phyloP scores from a whole-genome alignment of 2,888 invertebrate species.

The Psylliodes chrysocephalus region DNA sequence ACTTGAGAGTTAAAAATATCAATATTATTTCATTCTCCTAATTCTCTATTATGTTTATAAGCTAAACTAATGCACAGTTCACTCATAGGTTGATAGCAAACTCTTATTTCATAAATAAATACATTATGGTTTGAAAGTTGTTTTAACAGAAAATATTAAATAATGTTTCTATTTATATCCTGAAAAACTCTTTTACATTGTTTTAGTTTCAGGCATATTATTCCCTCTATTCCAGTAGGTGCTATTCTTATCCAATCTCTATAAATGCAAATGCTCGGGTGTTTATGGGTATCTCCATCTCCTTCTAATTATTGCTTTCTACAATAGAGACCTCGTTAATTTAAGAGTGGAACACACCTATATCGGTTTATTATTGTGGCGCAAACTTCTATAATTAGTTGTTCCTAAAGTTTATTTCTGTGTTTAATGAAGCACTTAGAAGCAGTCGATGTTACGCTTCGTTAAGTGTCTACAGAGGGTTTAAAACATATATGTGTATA shows the following conservation, averaged over 20 bases:
- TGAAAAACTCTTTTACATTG: too few relatives aligned
- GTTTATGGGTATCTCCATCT: conserved; percentile 1
- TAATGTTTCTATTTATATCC: too few relatives aligned
- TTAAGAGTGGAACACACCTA: conserved; percentile 26
- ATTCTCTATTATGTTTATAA: too few relatives aligned
- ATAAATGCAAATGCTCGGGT: conserved; percentile 2
- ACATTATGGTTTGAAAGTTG: too few relatives aligned
- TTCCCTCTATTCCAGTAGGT: not conserved
- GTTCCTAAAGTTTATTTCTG: conserved; percentile 24
- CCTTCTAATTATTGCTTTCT: conserved; percentile 2
- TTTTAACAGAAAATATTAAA: too few relatives aligned
- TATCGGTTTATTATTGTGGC: conserved; percentile 39
- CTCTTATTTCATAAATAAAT: too few relatives aligned
- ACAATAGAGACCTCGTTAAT: conserved; percentile 12
- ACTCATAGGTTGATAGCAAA: too few relatives aligned
- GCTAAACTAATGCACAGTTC: too few relatives aligned
- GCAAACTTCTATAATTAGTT: conserved; percentile 40
- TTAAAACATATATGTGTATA: not conserved
- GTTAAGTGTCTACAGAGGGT: conserved; percentile 8
- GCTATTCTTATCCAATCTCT: not conserved
- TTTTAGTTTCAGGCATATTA: too few relatives aligned
- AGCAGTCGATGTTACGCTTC: conserved; percentile 17
- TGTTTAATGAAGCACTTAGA: conserved; percentile 20
- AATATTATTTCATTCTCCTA: too few relatives aligned
- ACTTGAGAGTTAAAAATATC: too few relatives aligned